phyloP scores from a whole-genome alignment of 1,140 invertebrate genomes.

The Bombus pyrosoma region DNA sequence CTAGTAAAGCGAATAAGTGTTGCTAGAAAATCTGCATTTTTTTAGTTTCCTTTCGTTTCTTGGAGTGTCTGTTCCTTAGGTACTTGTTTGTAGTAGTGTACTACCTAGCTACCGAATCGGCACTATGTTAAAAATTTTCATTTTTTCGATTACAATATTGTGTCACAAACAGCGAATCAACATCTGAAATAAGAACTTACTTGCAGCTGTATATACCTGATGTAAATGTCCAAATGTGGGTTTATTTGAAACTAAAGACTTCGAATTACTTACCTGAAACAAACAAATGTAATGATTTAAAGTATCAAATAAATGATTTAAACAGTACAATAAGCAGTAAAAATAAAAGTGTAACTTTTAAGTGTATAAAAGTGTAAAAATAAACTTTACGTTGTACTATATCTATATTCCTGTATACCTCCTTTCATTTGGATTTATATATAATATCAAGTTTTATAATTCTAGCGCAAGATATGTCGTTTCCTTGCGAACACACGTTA shows the following conservation, averaged over 20 bases:
- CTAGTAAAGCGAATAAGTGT: not conserved
- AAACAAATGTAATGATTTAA: not conserved
- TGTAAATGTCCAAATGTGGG: not conserved
- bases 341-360: no score
- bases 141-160: no score
- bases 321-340: not conserved
- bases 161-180: no score
- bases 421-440: no score
- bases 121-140: no score
- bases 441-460: not conserved
- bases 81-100: no score
- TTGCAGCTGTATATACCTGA: not conserved
- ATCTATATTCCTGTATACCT: no score
- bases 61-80: no score
- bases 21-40: not conserved
- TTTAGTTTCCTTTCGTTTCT: not conserved
- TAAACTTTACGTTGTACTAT: no score
- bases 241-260: not conserved
- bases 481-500: not conserved
- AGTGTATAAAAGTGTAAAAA: no score
- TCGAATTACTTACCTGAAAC: constrained; percentile 14
- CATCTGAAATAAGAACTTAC: not conserved
- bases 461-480: not conserved
- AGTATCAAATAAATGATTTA: no score
- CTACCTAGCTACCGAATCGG: no score